Percentiles rank a stretch among this genome's conserved stretches.
Evolutionary conservation across 2,888 invertebrate genomes (phyloP).

Genomic region (Caenorhabditis virilis): DNA sequence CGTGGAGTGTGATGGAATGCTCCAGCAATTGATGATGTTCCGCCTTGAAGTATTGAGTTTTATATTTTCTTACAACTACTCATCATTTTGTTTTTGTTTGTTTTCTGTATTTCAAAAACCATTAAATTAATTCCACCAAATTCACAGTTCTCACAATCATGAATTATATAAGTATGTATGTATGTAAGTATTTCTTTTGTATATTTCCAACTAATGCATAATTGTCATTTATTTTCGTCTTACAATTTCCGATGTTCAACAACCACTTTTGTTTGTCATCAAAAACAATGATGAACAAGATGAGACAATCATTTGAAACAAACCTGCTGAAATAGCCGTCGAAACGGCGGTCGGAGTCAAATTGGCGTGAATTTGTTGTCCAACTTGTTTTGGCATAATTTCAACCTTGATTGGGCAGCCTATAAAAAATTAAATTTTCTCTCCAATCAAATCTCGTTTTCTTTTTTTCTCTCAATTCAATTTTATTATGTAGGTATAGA

Average conservation of each 20-base stretch:
- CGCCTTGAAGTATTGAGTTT: too few species aligned
- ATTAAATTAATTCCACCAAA: constrained; percentile 2
- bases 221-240: too few species aligned
- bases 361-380: constrained; percentile 61
- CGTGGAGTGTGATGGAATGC: constrained; percentile 38
- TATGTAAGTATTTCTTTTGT: constrained; percentile 3
- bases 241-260: too few species aligned
- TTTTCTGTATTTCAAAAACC: not conserved
- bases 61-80: too few species aligned
- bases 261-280: too few species aligned
- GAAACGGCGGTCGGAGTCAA: constrained; percentile 53
- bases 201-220: too few species aligned
- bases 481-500: too few species aligned
- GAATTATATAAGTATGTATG: not conserved
- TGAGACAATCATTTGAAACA: too few species aligned
- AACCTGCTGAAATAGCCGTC: constrained; percentile 51
- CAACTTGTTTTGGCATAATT: constrained; percentile 66
- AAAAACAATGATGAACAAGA: too few species aligned
- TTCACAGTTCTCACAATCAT: not conserved
- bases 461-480: constrained; percentile 2
- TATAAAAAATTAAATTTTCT: too few species aligned
- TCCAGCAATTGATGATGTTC: constrained; percentile 36
- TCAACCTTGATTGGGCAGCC: constrained; percentile 68
- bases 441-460: not conserved
- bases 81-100: not conserved